These are phyloP conservation scores for Syrphus vitripennis DNA, from an alignment of 2,888 invertebrate species.

Conservation along the genomic window DNA sequence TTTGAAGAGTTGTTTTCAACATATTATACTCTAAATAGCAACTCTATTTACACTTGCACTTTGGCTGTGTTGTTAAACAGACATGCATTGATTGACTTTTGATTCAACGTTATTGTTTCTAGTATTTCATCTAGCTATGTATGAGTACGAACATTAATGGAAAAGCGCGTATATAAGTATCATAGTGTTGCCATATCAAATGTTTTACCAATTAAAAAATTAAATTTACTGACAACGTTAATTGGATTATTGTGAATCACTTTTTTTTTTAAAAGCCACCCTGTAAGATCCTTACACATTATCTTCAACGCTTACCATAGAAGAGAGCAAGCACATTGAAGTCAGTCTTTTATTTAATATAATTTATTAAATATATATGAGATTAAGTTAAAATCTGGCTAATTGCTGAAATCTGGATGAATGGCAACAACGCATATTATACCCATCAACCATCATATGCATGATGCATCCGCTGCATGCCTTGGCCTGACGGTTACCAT, in stretches of 20 bases:
- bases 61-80: background rate
- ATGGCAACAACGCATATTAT: background rate
- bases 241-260: no score
- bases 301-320: no score
- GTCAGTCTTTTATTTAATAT: no score
- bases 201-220: background rate
- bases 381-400: background rate
- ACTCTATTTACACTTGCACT: background rate
- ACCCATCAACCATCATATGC: background rate
- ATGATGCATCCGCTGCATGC: background rate
- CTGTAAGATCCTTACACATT: no score
- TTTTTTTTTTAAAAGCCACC: no score
- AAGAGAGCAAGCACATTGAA: no score
- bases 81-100: conserved; percentile 48
- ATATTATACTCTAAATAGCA: background rate
- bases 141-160: no score
- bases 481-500: background rate
- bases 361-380: no score
- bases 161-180: no score
- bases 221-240: no score
- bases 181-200: background rate
- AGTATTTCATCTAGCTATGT: background rate
- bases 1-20: background rate
- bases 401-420: background rate
- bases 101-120: conserved; percentile 31